These are phyloP conservation scores for Coptotermes formosanus DNA, from an alignment of 1,140 invertebrate genomes.

Conservation along the genomic window DNA sequence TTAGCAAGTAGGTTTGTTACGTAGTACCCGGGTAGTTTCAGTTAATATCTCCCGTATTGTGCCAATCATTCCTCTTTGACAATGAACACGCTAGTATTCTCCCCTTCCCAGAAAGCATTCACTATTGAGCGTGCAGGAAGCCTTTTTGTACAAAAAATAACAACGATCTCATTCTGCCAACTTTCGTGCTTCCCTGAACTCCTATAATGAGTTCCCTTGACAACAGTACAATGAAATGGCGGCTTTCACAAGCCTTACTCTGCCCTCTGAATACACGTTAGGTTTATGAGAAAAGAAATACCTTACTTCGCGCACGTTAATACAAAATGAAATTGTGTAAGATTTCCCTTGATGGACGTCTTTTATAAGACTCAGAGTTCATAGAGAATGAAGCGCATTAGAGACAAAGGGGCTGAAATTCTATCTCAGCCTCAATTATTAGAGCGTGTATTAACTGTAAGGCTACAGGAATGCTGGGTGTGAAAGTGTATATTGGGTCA, in stretches of 20 bases:
- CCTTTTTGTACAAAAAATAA: neutral
- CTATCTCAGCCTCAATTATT: no score
- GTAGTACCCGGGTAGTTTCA: no score
- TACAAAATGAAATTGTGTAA: neutral
- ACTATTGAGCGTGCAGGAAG: neutral
- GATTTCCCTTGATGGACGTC: no score
- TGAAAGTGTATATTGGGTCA: no score
- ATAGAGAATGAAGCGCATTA: no score
- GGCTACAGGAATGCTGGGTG: no score
- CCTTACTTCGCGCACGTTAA: neutral
- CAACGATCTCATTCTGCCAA: neutral
- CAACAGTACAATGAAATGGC: neutral
- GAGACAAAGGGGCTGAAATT: no score
- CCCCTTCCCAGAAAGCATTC: no score
- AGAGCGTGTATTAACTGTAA: no score
- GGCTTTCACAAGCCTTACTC: no score
- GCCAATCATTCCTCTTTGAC: neutral
- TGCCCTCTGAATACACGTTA: neutral
- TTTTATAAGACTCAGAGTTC: no score
- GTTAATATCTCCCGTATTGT: neutral
- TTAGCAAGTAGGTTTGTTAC: no score
- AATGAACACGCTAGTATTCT: neutral
- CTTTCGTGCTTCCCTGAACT: neutral
- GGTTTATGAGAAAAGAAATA: neutral
- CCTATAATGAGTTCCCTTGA: slow-evolving; percentile 7